Evolutionary conservation across 2,888 invertebrate genomes (phyloP), one percentile per base, ranked within the genome.

Genomic region (Meganola albula): DNA sequence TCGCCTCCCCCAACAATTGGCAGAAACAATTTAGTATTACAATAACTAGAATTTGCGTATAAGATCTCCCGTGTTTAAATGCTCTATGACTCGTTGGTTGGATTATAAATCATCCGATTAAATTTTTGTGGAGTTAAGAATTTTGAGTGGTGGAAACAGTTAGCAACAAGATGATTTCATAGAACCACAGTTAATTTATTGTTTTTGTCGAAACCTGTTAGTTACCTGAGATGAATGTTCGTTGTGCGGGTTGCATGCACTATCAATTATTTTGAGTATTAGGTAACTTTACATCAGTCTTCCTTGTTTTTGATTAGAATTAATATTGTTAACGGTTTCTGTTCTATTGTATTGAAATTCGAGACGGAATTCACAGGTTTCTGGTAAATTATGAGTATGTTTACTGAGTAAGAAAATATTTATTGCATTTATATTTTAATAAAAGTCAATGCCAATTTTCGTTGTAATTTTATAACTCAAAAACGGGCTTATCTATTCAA

Each of bases 91-190:
- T n/a, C n/a, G n/a, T n/a, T n/a, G n/a, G n/a, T n/a, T n/a, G n/a
- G n/a, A n/a, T n/a, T n/a, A n/a, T n/a, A n/a, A n/a, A n/a, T n/a
- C n/a, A n/a, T n/a, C n/a, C n/a, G n/a, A n/a, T n/a, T n/a, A n/a
- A n/a, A n/a, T n/a, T n/a, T n/a, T n/a, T n/a, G n/a, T n/a, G n/a
- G 33, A 49, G 52, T 48, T 53, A 49, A 44, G 44, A 67, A 69
- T 72, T 70, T 72, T 71, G 68, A 70, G 63, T 58, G 63, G 56
- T 60, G 64, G 51, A 62, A 69, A 71, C 69, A 66, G 66, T 58
- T 42, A 43, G 49, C 53, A 58, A 59, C 58, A 61, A 59, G 61
- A 69, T 71, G 59, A 65, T 62, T 62, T 43, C 48, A 45, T 34
- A 38, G 37, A 38, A 46, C 49, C 44, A 43, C 40, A 41, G 47